phyloP scores from a whole-genome alignment of 2,113 vertebrate genomes.

The Sphyrna mokarran region DNA sequence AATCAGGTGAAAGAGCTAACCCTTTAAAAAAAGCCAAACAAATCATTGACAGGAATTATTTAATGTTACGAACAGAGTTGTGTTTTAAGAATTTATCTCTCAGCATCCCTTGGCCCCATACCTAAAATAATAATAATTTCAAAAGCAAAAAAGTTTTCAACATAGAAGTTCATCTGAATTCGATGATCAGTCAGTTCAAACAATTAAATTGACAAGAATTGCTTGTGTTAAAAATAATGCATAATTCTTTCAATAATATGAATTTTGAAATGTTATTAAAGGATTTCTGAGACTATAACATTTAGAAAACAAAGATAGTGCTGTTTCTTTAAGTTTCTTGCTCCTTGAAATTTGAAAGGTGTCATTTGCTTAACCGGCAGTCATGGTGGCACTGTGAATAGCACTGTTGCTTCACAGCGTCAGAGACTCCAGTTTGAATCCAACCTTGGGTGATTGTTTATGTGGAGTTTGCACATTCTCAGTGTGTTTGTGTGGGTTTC shows the following conservation, averaged over 20 bases:
- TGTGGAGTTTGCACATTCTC: no score
- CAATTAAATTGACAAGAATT: not conserved
- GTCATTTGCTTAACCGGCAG: not conserved
- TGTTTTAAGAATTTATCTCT: not conserved
- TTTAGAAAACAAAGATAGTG: not conserved
- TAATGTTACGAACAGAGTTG: conserved; percentile 1
- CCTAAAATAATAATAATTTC: not conserved
- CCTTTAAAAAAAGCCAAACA: not conserved
- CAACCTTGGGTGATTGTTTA: no score
- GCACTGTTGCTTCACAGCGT: no score
- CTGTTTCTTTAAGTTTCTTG: not conserved
- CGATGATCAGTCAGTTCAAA: not conserved
- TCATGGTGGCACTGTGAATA: no score
- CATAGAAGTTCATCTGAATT: not conserved
- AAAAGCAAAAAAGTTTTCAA: not conserved
- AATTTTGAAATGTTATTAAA: not conserved
- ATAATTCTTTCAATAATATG: not conserved
- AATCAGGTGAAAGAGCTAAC: not conserved
- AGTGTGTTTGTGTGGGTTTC: no score
- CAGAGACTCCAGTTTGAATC: no score
- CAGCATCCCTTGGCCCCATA: not conserved
- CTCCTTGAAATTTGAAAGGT: not conserved
- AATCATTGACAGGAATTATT: not conserved
- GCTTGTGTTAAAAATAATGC: not conserved
- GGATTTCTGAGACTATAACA: not conserved